Percentiles rank a stretch among this genome's conserved stretches.
Conservation (phyloP, 2,113 vertebrate species). For the Anhinga rufa region DNA sequence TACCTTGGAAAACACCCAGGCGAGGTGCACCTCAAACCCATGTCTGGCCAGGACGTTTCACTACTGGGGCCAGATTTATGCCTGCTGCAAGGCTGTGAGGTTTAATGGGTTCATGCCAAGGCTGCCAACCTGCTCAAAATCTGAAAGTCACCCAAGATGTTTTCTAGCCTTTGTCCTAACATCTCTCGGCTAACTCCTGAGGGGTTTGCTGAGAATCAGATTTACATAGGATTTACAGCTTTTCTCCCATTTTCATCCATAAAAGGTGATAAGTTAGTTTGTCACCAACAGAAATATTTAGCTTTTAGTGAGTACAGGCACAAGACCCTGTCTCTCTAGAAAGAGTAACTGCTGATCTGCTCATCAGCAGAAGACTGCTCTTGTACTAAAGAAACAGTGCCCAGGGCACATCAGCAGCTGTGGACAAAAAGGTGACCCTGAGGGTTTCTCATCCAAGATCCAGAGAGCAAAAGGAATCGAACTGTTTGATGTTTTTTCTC, state of each 20-base stretch:
- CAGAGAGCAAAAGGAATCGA: background rate
- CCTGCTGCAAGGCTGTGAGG: accelerated
- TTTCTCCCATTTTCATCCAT: background rate
- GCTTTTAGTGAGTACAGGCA: background rate
- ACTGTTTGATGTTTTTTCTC: background rate
- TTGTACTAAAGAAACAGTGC: background rate
- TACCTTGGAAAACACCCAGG: conserved; percentile 40
- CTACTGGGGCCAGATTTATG: background rate
- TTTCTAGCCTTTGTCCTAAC: background rate
- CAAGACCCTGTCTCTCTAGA: background rate
- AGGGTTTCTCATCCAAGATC: background rate
- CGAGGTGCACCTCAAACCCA: background rate
- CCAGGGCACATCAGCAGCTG: background rate
- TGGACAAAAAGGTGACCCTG: background rate
- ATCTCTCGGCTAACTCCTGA: background rate
- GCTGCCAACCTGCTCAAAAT: background rate
- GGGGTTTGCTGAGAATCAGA: background rate
- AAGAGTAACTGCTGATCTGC: background rate
- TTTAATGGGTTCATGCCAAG: background rate
- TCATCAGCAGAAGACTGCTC: background rate
- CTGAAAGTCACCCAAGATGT: background rate
- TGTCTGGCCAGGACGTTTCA: background rate
- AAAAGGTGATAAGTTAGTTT: background rate
- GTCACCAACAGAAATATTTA: background rate
- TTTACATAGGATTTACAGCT: background rate